Evolutionary conservation across 2,888 invertebrate genomes (phyloP), one percentile per base, ranked within the genome.

Genomic region (Cryptops parisi): DNA sequence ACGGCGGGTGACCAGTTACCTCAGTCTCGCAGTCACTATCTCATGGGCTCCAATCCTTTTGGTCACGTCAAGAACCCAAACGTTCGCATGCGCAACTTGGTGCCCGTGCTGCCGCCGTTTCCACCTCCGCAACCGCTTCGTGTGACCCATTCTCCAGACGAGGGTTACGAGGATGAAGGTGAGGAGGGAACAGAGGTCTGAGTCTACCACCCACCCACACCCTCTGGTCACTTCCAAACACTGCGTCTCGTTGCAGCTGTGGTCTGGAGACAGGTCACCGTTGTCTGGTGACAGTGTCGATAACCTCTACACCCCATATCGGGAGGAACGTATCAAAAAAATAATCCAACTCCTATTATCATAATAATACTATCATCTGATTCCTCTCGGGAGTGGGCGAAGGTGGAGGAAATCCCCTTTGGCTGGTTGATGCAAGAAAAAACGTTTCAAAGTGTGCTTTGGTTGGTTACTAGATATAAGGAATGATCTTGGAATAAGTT

Each of bases 121-220:
- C 57, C 57, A 21, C 46, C 56, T 41, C 54, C 50, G 23, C 57
- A 57, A 40, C 47, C 56, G 46, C 47, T 52, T 43, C 57, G 53
- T 26, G 53, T 55, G 39, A 53, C 53, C 39, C 55, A 57, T 46
- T 57, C 57, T 25, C 85, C 86, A 38, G 87, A 87, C 66, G 87
- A 87, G 69, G 87, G 86, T 19, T 87, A 87, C 68, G 87, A 84
- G 52, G 87, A 86, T 39, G 87, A 86, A 61, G 75, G 71, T 25
- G 74, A 71, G 48, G 77, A 77, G 64, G 77, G 79, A 56, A 76
- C 78, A 63, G 81, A 81, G 65, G 81, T 80, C 71, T 81, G 80
- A 80, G 52, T 23, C 23, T 38, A 33, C 19, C 23, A 49, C 39
- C 23, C 50, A 40, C 24, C 41, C 40, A 23, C 41, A 24, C 24